Evolutionary conservation across 1,140 invertebrate species (phyloP).

Genomic region (Periplaneta americana): DNA sequence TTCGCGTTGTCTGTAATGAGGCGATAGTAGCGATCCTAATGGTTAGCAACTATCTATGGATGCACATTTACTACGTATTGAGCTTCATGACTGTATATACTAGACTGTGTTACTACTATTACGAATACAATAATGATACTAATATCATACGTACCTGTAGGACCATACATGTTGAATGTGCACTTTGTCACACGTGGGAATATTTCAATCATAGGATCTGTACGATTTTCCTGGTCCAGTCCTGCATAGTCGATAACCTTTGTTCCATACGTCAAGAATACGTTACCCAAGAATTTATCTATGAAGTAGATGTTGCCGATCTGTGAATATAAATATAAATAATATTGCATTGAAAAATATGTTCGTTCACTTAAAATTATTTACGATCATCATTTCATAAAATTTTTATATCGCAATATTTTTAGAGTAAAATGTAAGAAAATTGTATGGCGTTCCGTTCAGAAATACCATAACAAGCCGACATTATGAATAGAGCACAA

Average conservation of each 20-base stretch:
- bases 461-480: no score
- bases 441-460: no score
- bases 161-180: conserved; percentile 50
- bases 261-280: conserved; percentile 82
- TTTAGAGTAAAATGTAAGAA: no score
- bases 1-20: no score
- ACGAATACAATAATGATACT: no score
- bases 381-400: neutral
- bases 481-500: no score
- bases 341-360: neutral
- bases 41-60: no score
- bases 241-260: conserved; percentile 76
- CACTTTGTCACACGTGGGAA: conserved; percentile 37
- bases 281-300: conserved; percentile 76
- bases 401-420: no score
- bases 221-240: conserved; percentile 62
- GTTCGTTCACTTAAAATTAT: conserved; percentile 3
- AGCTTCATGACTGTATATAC: no score
- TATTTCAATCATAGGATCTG: conserved; percentile 33
- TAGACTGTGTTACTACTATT: no score
- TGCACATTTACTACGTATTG: no score
- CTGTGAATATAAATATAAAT: conserved; percentile 40
- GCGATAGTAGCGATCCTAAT: no score
- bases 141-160: conserved; percentile 60
- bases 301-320: conserved; percentile 76